Percentiles rank a stretch among this genome's conserved stretches.
These are phyloP conservation scores for Papilio machaon DNA, from an alignment of 1,140 invertebrate genomes.

Conservation along the genomic window DNA sequence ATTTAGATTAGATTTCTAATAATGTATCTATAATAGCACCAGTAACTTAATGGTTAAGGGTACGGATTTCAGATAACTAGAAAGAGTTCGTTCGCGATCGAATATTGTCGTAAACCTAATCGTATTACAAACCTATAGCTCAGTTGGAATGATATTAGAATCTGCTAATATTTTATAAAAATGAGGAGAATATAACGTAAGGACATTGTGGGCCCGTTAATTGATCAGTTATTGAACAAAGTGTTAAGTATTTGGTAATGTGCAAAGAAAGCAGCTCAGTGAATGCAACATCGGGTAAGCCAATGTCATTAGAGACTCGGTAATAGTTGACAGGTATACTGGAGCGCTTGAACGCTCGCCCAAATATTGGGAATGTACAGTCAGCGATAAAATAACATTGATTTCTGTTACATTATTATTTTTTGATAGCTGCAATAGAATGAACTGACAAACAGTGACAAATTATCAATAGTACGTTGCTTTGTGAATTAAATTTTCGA, in stretches of 20 bases:
- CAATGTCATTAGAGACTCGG: constrained; percentile 13
- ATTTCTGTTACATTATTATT: not conserved
- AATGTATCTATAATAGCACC: no score
- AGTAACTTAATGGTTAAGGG: no score
- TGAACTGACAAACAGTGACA: not conserved
- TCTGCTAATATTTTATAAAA: not conserved
- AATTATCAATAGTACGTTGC: no score
- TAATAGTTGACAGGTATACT: constrained; percentile 27
- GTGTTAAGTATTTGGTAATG: not conserved
- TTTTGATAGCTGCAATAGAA: not conserved
- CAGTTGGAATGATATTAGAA: no score
- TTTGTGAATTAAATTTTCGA: no score
- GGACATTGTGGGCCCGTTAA: no score
- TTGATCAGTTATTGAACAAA: not conserved
- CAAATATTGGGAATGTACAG: constrained; percentile 17
- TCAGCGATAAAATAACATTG: not conserved
- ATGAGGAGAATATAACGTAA: no score
- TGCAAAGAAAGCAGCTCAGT: constrained; percentile 1
- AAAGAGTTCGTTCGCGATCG: no score
- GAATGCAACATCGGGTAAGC: not conserved
- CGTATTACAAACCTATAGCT: no score
- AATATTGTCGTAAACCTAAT: no score
- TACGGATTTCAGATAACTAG: no score
- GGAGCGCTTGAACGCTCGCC: constrained; percentile 2
- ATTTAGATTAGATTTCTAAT: no score